Evolutionary conservation across 2,113 vertebrate genomes (phyloP), one percentile per base, ranked within the genome.

Genomic region (Leuciscus idus): DNA sequence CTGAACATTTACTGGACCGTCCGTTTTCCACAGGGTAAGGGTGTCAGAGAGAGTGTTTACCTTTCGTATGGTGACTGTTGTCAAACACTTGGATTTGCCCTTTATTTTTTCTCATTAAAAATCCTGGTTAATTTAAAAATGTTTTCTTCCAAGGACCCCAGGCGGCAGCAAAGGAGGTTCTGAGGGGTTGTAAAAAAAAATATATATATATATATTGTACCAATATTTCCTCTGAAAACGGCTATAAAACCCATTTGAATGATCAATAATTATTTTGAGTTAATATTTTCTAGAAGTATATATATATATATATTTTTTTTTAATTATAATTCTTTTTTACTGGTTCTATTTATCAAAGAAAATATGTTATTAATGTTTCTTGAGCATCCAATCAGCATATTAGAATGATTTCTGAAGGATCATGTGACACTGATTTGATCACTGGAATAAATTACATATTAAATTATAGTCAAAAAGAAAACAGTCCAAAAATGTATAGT

Each of bases 1-100:
- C 93, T 99, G 80, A 92, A 91, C 0, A 87, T 99, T 77, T 99
- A 97, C 91, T 98, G 97, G 98, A 96, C 95, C 0, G 76, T 98
- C 43, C 96, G 96, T 28, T 84, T 96, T 84, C 92, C 95, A 85
- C 94, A 96, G 85, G 97, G 97, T 99, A 90, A 95, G 19, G n/a
- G 26, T 70, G 57, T 36, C 74, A 75, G 79, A 89, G 77, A 88
- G 85, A 62, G 79, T 75, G 81, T 88, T 87, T 88, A 91, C 43
- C 28, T 62, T 82, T 28, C 4, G 17, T n/a, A 10, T 36, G 76
- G 19, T 61, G 30, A 61, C 33, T 61, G 23, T 74, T 74, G 23
- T 74, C 72, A 74, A 46, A 11, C 11, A 46, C 70, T 10, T 72
- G 68, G 68, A 72, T 39, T 19, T 39, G 7, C 30, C 66, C 17